Evolutionary conservation across 2,888 invertebrate genomes (phyloP), one percentile per base, ranked within the genome.

Genomic region (Melinaea marsaeus): DNA sequence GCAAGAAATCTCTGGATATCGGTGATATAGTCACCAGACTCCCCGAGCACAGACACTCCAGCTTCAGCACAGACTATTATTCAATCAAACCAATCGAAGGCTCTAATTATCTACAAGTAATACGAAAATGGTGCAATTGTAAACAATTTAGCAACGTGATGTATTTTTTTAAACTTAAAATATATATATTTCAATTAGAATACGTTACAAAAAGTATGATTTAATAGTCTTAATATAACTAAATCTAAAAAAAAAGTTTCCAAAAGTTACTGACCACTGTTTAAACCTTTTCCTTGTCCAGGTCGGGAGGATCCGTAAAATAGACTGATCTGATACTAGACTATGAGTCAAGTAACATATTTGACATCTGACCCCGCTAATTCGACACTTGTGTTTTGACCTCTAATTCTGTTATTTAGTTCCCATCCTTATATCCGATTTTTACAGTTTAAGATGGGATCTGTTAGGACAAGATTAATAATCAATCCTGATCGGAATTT

Each of bases 371-470:
- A 75, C 77, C 81, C 75, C 57, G 62, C 72, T 79, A 79, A 83
- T 82, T 83, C 85, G 83, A 82, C 84, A 79, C 77, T 72, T 74
- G 67, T 72, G 48, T 51, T 75, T 84, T 87, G 83, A 87, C 87
- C 87, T 72, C 69, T 63, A 71, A 74, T 79, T 77, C 73, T 69
- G 62, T 71, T 71, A 67, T 71, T 70, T 67, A 60, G 57, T 60
- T 57, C 57, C 37, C 58, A 57, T 60, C 60, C 13, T 51, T 32
- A 11, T 3, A 34, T 46, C 35, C 13, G n/a, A 57, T 57, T 51
- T 51, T 32, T 32, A 51, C 9, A 51, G 42, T 42, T 42, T 42
- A 42, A 42, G 3, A 37, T 37, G 37, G 22, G 22, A 22, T 22
- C 22, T 22, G 22, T 22, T 22, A 22, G 22, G 22, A 22, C 22